Conservation (phyloP, 1,140 invertebrate species). For the Formica selysi region DNA sequence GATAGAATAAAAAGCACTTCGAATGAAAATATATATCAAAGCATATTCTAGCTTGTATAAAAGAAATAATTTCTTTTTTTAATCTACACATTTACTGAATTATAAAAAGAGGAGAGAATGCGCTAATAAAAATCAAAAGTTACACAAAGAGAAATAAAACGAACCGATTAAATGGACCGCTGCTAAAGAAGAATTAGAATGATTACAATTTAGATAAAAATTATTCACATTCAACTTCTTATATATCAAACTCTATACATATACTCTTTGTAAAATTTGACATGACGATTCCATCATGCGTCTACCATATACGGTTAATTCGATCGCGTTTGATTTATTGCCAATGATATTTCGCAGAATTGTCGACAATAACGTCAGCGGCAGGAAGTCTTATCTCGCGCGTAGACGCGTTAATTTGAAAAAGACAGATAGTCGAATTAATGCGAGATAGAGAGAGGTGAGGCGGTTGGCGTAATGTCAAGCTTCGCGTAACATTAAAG, state of each 20-base stretch:
- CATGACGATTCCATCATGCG: too few species aligned
- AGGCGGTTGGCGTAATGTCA: not conserved
- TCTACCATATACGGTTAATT: too few species aligned
- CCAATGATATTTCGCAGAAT: conserved; percentile 27
- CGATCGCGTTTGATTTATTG: not conserved
- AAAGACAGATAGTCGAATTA: conserved; percentile 29
- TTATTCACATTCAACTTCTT: too few species aligned
- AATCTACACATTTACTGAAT: not conserved
- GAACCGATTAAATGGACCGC: not conserved
- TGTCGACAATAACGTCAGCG: not conserved
- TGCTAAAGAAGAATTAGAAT: too few species aligned
- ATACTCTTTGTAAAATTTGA: too few species aligned
- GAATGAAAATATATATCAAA: not conserved
- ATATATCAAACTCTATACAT: too few species aligned
- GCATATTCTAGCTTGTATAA: not conserved
- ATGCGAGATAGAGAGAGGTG: not conserved
- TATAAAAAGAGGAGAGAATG: not conserved
- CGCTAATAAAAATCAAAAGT: not conserved
- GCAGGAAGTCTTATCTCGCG: conserved; percentile 21
- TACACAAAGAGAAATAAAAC: not conserved
- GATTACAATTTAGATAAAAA: too few species aligned
- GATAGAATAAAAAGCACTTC: not conserved
- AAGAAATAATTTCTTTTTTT: conserved; percentile 11
- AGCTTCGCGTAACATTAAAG: conserved; percentile 5
- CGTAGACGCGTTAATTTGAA: not conserved